Evolutionary conservation across 2,113 vertebrate species (phyloP), one percentile per base, ranked within the genome.

Genomic region (Oxygymnocypris stewartii): DNA sequence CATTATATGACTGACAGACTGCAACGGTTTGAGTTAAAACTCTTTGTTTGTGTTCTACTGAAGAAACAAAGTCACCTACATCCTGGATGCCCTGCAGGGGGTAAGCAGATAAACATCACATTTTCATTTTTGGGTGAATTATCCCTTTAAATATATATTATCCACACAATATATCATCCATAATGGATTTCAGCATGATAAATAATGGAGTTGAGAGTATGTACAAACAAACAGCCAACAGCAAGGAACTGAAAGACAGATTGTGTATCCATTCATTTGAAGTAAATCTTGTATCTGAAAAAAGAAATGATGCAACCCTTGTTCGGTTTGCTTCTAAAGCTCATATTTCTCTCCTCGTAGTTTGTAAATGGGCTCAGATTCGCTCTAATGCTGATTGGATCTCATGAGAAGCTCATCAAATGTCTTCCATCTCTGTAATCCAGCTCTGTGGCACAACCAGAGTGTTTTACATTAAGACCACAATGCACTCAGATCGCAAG

Each of bases 401-500:
- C 73, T 75, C 12, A 14, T 79, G 77, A 61, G 35, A 42, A 40
- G 23, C 12, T 61, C 78, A 80, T 80, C 37, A 80, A 61, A 42
- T 25, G 23, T 42, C 35, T 63, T 63, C 57, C 57, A 63, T 63
- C 78, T 25, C 61, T 79, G 9, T 79, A 79, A 79, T 59, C 28
- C 18, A 59, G 49, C 23, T 61, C 23, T 16, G 7, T 42, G 37
- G 9, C 67, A 42, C 23, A 25, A 40, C 54, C 13, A 61, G 20
- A 80, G 78, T n/a, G 63, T 23, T 61, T 37, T 61, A 35, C 78
- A 42, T 80, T 59, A 42, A 61, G 6, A 61, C 54, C 35, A 61
- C 35, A 61, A 61, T 42, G 23, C 57, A 61, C 23, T 25, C 78
- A 2, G 54, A 63, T 0, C 16, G 78, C n/a, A 42, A 63, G 54